Evolutionary conservation across 2,888 invertebrate species (phyloP).

Genomic region (Acholoe squamosa): DNA sequence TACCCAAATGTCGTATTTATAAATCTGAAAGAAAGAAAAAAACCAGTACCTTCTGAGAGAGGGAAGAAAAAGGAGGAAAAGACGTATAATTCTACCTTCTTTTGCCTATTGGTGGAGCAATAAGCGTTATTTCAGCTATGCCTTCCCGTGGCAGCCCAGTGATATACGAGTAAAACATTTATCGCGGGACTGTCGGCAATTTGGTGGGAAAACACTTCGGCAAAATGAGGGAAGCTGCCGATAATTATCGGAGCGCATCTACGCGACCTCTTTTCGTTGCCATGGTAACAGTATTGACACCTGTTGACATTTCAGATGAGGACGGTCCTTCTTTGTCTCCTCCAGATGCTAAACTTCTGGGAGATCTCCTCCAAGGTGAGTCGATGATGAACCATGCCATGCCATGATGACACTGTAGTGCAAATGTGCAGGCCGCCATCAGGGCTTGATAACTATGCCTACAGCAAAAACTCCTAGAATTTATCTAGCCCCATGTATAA

Average conservation of each 20-base stretch:
- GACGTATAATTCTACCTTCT: too few species aligned
- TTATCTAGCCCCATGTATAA: too few species aligned
- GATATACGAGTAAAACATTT: constrained; percentile 8
- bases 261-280: constrained; percentile 26
- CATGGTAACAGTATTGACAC: constrained; percentile 23
- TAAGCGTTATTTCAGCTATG: too few species aligned
- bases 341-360: constrained; percentile 61
- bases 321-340: constrained; percentile 48
- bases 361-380: constrained; percentile 63
- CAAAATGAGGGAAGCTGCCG: constrained; percentile 8
- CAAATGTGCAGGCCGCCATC: neutral
- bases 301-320: constrained; percentile 50
- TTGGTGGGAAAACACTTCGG: neutral
- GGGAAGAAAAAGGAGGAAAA: too few species aligned
- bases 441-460: too few species aligned
- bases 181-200: neutral
- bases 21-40: too few species aligned
- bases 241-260: constrained; percentile 9
- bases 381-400: neutral
- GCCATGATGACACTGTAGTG: neutral
- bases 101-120: too few species aligned
- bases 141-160: neutral
- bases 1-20: too few species aligned
- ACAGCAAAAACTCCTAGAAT: too few species aligned
- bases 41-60: too few species aligned